Evolutionary conservation across 2,797 vertebrate species (phyloP).

Genomic region (Miichthys miiuy): DNA sequence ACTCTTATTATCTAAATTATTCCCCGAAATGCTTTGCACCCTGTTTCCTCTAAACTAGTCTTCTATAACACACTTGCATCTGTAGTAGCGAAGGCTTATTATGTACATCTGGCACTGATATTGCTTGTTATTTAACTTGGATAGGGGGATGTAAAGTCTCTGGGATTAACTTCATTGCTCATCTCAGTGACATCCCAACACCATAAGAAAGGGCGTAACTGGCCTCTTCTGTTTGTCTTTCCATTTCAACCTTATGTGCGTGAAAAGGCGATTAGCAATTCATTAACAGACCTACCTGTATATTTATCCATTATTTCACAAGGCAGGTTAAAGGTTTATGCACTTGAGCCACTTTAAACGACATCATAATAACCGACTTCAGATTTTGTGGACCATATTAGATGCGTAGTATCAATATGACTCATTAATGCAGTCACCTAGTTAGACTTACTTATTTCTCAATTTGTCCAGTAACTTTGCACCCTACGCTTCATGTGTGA

Average conservation of each 20-base stretch:
- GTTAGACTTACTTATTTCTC: not conserved
- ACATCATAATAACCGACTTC: not conserved
- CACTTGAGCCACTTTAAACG: not conserved
- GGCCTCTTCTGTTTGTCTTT: not conserved
- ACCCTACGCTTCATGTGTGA: constrained; percentile 6
- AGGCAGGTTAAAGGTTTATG: not conserved
- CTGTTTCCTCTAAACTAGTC: constrained; percentile 68
- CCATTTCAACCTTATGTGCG: not conserved
- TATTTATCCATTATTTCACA: constrained; percentile 5
- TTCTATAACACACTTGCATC: constrained; percentile 68
- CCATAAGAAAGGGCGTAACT: not conserved
- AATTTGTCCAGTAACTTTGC: constrained; percentile 5
- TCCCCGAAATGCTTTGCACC: constrained; percentile 72
- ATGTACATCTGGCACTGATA: constrained; percentile 29
- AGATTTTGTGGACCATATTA: not conserved
- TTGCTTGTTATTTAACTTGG: constrained; percentile 19
- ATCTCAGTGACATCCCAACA: constrained; percentile 20
- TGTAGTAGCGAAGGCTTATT: constrained; percentile 37
- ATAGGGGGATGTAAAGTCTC: not conserved
- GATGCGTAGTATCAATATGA: not conserved
- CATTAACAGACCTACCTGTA: not conserved
- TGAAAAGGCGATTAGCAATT: not conserved
- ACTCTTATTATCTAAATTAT: constrained; percentile 66
- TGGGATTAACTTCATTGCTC: not conserved
- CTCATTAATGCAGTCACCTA: constrained; percentile 2